Base-by-base conservation (phyloP, 2,888 invertebrate species). In the Aphelenchoides bicaudatus region DNA sequence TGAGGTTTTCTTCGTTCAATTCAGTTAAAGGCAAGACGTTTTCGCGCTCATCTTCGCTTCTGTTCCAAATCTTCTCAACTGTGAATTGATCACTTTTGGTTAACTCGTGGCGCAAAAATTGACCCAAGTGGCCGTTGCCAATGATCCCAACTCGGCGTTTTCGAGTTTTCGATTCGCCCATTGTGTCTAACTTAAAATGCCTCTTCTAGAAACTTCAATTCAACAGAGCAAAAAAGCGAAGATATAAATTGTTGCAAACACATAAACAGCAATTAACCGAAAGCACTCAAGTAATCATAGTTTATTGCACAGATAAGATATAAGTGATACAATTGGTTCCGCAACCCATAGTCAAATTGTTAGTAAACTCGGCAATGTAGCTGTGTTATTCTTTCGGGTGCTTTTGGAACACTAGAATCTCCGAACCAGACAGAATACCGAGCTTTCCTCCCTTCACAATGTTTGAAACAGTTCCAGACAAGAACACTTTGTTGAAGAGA, bases 41-140 rank as follows among this genome's bases (percentile, higher is more conserved):
- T 28, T 66, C 65, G 43, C 61, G 62, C 8, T 60, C 55, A 38
- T 58, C 66, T 21, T 67, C 61, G 13, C 69, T 73, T 38, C 78
- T 57, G 55, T 78, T 78, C 74, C 73, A 78, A 13, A 74, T 67
- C 50, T 60, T 60, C 5, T 65, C 57, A 21, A 78, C 62, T 34
- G 58, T 52, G 46, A 72, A 78, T 5, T 65, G 56, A 1, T 62
- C 43, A 29, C 61, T 50, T 46, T 68, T 62, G 25, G 56, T 38
- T 8, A 77, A 66, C 50, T 78, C 68, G n/a, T 61, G 53, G 2
- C 63, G 58, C 13, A 78, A 66, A 51, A 74, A 78, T 58, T 75
- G 70, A 13, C 75, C 76, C 77, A 51, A 56, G 68, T 72, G 69
- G 13, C 77, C 77, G 57, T 71, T 67, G 10, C 77, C 77, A 43